Base-by-base conservation (phyloP, 1,140 invertebrate genomes). In the Olivierus martensii region DNA sequence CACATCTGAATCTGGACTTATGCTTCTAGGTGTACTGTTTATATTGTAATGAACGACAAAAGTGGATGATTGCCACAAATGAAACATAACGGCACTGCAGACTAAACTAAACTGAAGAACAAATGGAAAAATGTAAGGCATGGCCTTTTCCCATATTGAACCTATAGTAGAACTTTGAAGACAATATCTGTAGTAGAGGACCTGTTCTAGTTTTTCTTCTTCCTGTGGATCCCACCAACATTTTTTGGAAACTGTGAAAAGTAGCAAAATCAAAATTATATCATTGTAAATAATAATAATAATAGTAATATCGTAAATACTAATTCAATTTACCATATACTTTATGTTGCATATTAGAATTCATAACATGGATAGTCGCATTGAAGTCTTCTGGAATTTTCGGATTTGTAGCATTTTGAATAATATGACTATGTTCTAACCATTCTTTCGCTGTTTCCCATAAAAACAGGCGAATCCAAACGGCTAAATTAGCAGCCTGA, bases 111-210 rank as follows among this genome's bases (percentile, higher is more conserved):
- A 65, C 50, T 61, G 59, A 35, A 79, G 72, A 28, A 78, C 76
- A 61, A 79, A 79, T 0, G 77, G 77, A 60, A 76, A 77, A 1
- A 79, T 65, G 59, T 77, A 78, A 0, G 76, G 76, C 67, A 75
- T 75, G 18, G 76, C 77, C 2, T 74, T 72, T 0, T 74, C 75
- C 76, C 77, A 78, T 2, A 78, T 64, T 46, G 75, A 70, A 1
- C 77, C 77, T 9, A 79, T 62, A 0, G 76, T 73, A 37, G 77
- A 77, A 6, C 76, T 76, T 52, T 77, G 76, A 28, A 77, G 64
- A 56, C 77, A 79, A 18, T 72, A 67, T 53, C 77, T 73, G 3
- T 79, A 64, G 9, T 70, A 66, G 3, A 77, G 70, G 15, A 78
- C 71, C 62, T 77, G 72, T 1, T 69, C 66, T 21, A 75, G 72